Percentiles rank a stretch among this genome's conserved stretches.
These are phyloP conservation scores for Caenorhabditis latens DNA, from an alignment of 1,140 invertebrate species.

Conservation along the genomic window DNA sequence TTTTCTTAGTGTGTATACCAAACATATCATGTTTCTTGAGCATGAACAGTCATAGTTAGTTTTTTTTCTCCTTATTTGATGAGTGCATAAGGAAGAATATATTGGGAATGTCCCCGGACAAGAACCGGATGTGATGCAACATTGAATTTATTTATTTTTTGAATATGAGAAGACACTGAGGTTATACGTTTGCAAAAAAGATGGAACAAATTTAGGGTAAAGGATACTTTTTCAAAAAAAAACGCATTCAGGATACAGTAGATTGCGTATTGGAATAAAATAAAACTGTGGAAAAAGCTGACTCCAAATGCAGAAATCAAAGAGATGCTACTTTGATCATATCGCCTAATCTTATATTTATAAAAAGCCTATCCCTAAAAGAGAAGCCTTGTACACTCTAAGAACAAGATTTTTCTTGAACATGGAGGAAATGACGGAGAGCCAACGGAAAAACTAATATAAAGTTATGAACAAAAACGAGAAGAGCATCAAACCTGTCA, in stretches of 20 bases:
- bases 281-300: not conserved
- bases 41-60: constrained; percentile 15
- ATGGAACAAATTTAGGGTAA: too few relatives aligned
- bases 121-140: constrained; percentile 38
- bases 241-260: too few relatives aligned
- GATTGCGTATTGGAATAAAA: too few relatives aligned
- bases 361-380: not conserved
- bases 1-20: constrained; percentile 25
- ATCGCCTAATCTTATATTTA: too few relatives aligned
- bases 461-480: not conserved
- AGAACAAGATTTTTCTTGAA: not conserved
- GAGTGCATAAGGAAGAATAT: constrained; percentile 46
- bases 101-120: constrained; percentile 6
- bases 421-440: not conserved
- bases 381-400: constrained; percentile 17
- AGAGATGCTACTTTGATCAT: too few relatives aligned
- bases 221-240: too few relatives aligned
- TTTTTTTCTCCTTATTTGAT: constrained; percentile 30
- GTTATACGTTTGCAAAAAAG: too few relatives aligned
- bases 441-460: not conserved
- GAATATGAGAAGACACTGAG: not conserved
- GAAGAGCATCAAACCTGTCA: constrained; percentile 10
- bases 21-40: constrained; percentile 33
- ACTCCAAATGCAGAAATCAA: not conserved
- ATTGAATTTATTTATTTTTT: not conserved